These are phyloP conservation scores for Stegodyphus dumicola DNA, from an alignment of 1,140 invertebrate species.

Conservation along the genomic window DNA sequence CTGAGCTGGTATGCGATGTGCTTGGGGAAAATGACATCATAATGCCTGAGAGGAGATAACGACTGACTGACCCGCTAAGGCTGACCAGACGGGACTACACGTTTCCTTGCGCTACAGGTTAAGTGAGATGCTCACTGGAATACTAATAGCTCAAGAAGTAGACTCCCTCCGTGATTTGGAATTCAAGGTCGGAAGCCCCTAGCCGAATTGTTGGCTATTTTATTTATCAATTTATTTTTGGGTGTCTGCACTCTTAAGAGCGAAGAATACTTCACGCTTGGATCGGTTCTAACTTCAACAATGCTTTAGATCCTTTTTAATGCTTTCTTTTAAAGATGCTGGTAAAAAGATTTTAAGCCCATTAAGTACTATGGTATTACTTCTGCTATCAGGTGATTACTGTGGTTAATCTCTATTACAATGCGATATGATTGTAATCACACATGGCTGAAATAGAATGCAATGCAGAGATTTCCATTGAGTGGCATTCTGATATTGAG, in stretches of 20 bases:
- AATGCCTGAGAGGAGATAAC: slow-evolving; percentile 15
- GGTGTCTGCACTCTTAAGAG: not conserved
- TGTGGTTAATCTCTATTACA: too few relatives aligned
- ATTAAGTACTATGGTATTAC: too few relatives aligned
- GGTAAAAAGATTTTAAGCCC: too few relatives aligned
- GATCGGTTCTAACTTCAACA: not conserved
- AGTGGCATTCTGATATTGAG: too few relatives aligned
- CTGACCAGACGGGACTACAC: slow-evolving; percentile 18
- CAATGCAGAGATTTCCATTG: too few relatives aligned
- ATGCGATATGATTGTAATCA: too few relatives aligned
- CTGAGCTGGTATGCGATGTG: slow-evolving; percentile 10
- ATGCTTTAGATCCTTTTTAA: not conserved
- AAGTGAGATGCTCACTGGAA: slow-evolving; percentile 6
- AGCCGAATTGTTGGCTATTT: not conserved
- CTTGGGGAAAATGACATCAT: slow-evolving; percentile 45
- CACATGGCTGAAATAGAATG: too few relatives aligned
- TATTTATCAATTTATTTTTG: not conserved
- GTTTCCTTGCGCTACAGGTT: not conserved
- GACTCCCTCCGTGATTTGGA: not conserved
- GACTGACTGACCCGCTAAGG: slow-evolving; percentile 52
- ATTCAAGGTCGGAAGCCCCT: slow-evolving; percentile 27
- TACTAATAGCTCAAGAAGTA: slow-evolving; percentile 17
- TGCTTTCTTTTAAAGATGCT: not conserved
- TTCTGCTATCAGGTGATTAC: too few relatives aligned
- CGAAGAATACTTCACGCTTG: not conserved